Percentiles rank a stretch among this genome's conserved stretches.
Evolutionary conservation across 1,140 invertebrate species (phyloP).

Genomic region (Plutomurus gul): DNA sequence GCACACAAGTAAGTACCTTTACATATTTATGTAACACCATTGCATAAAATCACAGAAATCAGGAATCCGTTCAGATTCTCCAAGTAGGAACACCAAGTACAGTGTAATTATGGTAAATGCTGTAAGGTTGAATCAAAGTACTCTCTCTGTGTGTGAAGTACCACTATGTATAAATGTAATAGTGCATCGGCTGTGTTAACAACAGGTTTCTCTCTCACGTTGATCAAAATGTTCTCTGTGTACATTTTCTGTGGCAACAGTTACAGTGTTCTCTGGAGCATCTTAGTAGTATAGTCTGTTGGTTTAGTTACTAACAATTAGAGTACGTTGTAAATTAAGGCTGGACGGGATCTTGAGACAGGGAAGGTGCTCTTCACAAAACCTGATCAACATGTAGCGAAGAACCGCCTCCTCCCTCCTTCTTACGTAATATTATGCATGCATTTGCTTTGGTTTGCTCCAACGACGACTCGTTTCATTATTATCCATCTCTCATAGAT

Average conservation of each 20-base stretch:
- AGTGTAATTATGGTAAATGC: no score
- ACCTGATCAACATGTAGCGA: slow-evolving; percentile 12
- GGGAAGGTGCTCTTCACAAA: slow-evolving; percentile 24
- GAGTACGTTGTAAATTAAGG: neutral
- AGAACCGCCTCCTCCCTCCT: slow-evolving; percentile 15
- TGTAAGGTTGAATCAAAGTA: no score
- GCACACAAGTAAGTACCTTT: no score
- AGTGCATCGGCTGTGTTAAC: no score
- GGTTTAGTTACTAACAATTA: neutral
- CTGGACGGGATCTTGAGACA: slow-evolving; percentile 19
- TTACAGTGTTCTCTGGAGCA: neutral
- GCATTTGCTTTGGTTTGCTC: slow-evolving; percentile 4
- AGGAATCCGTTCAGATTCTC: no score
- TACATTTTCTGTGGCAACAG: neutral
- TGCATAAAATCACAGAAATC: no score
- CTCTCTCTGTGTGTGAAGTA: no score
- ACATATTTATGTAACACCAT: no score
- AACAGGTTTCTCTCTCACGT: no score
- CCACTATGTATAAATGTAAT: no score
- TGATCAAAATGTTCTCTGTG: no score
- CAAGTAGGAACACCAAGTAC: no score
- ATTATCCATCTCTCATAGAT: neutral
- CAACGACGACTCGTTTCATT: slow-evolving; percentile 3
- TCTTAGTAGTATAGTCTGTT: neutral
- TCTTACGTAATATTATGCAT: slow-evolving; percentile 28